Evolutionary conservation across 2,888 invertebrate genomes (phyloP), one percentile per base, ranked within the genome.

Genomic region (Drosophila subsilvestris): DNA sequence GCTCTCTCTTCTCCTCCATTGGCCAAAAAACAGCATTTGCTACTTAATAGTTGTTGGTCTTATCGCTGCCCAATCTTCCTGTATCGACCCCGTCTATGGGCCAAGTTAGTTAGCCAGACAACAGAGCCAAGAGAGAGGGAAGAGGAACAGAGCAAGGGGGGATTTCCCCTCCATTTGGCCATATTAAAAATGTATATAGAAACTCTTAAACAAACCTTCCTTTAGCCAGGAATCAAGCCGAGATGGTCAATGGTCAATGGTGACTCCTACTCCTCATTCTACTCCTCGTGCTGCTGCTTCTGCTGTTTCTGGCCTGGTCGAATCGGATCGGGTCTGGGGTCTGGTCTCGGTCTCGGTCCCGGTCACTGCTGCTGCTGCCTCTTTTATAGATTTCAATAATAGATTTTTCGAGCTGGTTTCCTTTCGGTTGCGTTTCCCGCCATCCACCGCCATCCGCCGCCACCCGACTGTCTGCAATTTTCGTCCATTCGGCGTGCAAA

Each of bases 361-460:
- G 1, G 37, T 6, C 14, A 2, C 14, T 6, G 37, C 43, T 50
- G 43, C 44, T 73, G 25, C 63, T 71, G 71, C 70, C 84, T 78
- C 88, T 88, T n/a, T 80, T 86, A 88, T 88, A 86, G 86, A 86
- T 86, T 86, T 86, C 89, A 86, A 86, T 86, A 86, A 88, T 88
- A 86, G 86, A 86, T 86, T 86, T 84, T 84, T 86, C 86, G 75
- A 84, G 81, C 80, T 70, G 79, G 85, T 86, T 85, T 85, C 88
- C 85, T 86, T 37, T 84, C 81, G 66, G 88, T 81, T 68, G 88
- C 88, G 86, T 88, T 82, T 80, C 86, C 86, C 76, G 76, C 80
- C 72, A 63, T 78, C 58, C 20, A n/a, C n/a, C n/a, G n/a, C n/a
- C n/a, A n/a, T n/a, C n/a, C n/a, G 32, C 22, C n/a, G 75, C 70